Evolutionary conservation across 35 echinoderm and acorn worm genomes (phyloP).

Genomic region (Chiridota heheva): DNA sequence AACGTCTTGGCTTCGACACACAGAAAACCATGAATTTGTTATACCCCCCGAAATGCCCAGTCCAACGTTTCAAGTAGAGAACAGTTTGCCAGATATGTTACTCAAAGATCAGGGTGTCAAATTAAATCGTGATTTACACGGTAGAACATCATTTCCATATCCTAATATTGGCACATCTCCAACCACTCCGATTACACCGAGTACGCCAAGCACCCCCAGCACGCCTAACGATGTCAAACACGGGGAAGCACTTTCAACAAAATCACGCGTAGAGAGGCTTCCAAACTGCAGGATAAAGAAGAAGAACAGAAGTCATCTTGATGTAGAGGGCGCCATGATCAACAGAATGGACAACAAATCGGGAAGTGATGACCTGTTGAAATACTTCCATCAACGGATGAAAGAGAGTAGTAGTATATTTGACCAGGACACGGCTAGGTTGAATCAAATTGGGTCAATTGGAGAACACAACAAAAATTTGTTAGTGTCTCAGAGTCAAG

Average conservation of each 20-base stretch:
- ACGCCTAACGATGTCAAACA: constrained; percentile 45
- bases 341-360: constrained; percentile 31
- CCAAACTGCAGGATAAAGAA: constrained; percentile 57
- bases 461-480: constrained; percentile 21
- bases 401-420: constrained; percentile 92
- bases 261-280: constrained; percentile 28
- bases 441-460: constrained; percentile 57
- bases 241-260: constrained; percentile 31
- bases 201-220: constrained; percentile 73
- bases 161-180: constrained; percentile 17
- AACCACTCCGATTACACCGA: constrained; percentile 58
- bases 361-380: constrained; percentile 30
- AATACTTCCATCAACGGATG: constrained; percentile 50
- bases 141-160: constrained; percentile 1
- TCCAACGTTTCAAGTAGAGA: no score
- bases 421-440: constrained; percentile 74
- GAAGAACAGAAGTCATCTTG: constrained; percentile 72
- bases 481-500: no score
- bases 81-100: no score
- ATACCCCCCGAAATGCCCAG: no score
- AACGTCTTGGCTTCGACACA: constrained; percentile 34
- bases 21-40: no score
- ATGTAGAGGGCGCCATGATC: constrained; percentile 21
- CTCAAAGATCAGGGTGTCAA: no score
- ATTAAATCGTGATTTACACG: constrained; percentile 28